These are phyloP conservation scores for Acanthisitta chloris DNA, from an alignment of 2,113 vertebrate genomes.

Conservation along the genomic window DNA sequence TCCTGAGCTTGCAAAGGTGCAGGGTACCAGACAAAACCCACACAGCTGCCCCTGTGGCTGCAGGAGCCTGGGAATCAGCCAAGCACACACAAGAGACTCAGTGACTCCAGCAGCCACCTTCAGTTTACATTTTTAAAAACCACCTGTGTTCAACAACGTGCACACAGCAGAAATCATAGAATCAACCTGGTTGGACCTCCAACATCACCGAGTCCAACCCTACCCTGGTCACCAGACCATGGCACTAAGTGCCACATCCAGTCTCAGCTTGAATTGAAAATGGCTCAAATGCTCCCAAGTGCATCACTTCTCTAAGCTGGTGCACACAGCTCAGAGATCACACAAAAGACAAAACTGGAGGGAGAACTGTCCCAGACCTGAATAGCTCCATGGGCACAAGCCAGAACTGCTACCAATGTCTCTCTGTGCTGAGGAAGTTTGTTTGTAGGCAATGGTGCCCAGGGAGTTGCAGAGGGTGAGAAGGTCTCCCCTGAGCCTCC, in stretches of 20 bases:
- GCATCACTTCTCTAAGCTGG: neutral
- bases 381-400: accelerated
- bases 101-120: neutral
- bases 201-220: too few relatives aligned
- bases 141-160: neutral
- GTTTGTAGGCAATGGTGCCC: neutral
- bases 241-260: too few relatives aligned
- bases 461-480: too few relatives aligned
- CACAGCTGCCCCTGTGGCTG: accelerated
- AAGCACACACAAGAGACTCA: neutral
- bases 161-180: neutral
- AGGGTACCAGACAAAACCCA: neutral
- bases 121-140: neutral
- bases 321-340: neutral
- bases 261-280: too few relatives aligned
- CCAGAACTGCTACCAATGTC: neutral
- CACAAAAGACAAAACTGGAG: neutral
- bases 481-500: too few relatives aligned
- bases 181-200: too few relatives aligned
- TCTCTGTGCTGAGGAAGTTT: neutral
- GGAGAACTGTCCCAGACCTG: neutral
- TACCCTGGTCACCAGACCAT: too few relatives aligned
- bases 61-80: neutral
- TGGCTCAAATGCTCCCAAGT: neutral
- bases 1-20: neutral